Evolutionary conservation across 2,113 vertebrate genomes (phyloP), one percentile per base, ranked within the genome.

Genomic region (Columba janthina): DNA sequence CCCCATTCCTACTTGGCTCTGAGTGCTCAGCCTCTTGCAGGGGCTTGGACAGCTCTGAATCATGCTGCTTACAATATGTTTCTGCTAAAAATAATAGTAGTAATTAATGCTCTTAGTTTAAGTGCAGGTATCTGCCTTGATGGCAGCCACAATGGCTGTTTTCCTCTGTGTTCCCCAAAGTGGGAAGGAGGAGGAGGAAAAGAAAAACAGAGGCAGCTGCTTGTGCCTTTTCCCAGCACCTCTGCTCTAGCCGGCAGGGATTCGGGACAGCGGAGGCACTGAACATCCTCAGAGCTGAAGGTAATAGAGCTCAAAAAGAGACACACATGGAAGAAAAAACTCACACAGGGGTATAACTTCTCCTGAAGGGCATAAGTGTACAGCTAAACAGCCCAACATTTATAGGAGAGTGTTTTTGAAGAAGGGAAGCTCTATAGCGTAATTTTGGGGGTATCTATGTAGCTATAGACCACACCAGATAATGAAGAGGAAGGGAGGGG

Each of bases 31-130:
- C 65, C 85, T 92, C 86, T 95, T 93, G 44, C 80, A 85, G 85
- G 71, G 50, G 51, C 79, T 85, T 92, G 90, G 91, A 69, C 85
- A 83, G 80, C 91, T 94, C 88, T 85, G 93, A 96, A 94, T 94
- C 91, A 46, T 8, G 58, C 90, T 82, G 89, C 75, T 88, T 79
- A 56, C 95, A 97, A 96, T 97, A 97, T 94, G 96, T 69, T 92
- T 88, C 89, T 76, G 42, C 90, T 97, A 93, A 94, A 97, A 97
- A 96, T 95, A 93, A 96, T 91, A 84, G 86, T 87, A 72, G 91
- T 94, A 96, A 97, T 96, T 97, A 97, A 95, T 93, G 89, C 92
- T 95, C 57, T 91, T 93, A 44, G 10, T 56, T 86, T 81, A 79
- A 87, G 58, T 90, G 22, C 38, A 88, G 57, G 64, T 71, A 92